A percentile compares a stretch with the other conserved stretches of the same genome.
Evolutionary conservation across 1,140 invertebrate species (phyloP).

Genomic region (Laupala kohalensis): DNA sequence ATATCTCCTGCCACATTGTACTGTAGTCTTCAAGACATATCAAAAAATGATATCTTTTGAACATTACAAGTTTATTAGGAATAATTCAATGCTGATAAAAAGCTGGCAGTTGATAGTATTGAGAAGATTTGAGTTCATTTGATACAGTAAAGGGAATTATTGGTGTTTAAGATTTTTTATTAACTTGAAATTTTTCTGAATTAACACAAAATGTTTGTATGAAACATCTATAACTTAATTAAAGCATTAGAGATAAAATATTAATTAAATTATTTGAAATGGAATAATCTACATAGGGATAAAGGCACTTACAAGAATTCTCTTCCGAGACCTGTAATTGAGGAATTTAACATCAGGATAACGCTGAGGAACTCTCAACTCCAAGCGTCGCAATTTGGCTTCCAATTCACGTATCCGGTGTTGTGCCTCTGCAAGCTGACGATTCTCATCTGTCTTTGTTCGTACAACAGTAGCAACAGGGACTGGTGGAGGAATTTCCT

Average conservation of each 20-base stretch:
- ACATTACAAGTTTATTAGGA: too few species aligned
- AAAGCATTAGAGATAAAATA: not conserved
- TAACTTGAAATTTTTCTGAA: slow-evolving; percentile 4
- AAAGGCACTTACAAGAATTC: slow-evolving; percentile 70
- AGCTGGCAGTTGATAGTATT: too few species aligned
- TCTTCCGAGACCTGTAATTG: slow-evolving; percentile 78
- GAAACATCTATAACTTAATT: slow-evolving; percentile 4
- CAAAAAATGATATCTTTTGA: too few species aligned
- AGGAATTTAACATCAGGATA: slow-evolving; percentile 84
- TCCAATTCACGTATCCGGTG: slow-evolving; percentile 51
- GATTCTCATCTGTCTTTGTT: not conserved
- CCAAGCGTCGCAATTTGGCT: slow-evolving; percentile 52
- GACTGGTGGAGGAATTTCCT: not conserved
- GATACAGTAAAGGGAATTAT: not conserved
- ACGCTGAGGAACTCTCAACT: slow-evolving; percentile 59
- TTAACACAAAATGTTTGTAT: slow-evolving; percentile 9
- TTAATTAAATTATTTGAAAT: not conserved
- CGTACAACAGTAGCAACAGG: not conserved
- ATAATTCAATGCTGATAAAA: too few species aligned
- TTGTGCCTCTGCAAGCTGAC: slow-evolving; percentile 38
- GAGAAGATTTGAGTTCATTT: not conserved
- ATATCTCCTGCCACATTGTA: too few species aligned
- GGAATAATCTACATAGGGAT: not conserved
- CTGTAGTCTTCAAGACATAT: too few species aligned
- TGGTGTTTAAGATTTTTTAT: not conserved